phyloP scores from a whole-genome alignment of 1,140 invertebrate species.

The Limonius californicus region DNA sequence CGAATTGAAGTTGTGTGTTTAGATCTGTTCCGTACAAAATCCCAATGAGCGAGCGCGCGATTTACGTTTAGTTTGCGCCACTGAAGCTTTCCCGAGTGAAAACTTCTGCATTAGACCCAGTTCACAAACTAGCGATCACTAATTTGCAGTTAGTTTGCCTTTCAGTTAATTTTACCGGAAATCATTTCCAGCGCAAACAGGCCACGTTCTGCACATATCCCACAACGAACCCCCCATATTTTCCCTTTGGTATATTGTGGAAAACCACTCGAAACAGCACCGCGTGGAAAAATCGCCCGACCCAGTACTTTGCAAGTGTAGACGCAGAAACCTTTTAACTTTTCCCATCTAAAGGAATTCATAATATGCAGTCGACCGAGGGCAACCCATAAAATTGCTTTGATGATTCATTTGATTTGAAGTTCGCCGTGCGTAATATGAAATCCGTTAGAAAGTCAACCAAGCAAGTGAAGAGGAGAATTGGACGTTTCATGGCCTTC shows the following conservation, averaged over 20 bases:
- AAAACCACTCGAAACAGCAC: no score
- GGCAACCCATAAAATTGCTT: neutral
- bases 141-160: neutral
- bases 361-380: neutral
- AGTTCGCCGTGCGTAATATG: neutral
- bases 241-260: neutral
- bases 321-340: neutral
- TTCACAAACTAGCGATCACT: neutral
- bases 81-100: neutral
- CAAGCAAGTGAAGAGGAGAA: no score
- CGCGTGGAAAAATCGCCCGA: no score
- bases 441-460: neutral
- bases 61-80: neutral
- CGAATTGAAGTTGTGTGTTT: neutral
- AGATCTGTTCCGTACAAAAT: neutral
- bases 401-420: neutral
- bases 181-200: no score
- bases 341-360: neutral
- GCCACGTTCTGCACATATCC: no score
- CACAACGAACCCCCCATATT: neutral
- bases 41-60: neutral
- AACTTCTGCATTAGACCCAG: neutral
- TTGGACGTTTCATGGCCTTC: no score
- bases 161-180: neutral
- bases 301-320: no score